Evolutionary conservation across 2,797 vertebrate species (phyloP).

Genomic region (Petrocephalus schoutedeni): DNA sequence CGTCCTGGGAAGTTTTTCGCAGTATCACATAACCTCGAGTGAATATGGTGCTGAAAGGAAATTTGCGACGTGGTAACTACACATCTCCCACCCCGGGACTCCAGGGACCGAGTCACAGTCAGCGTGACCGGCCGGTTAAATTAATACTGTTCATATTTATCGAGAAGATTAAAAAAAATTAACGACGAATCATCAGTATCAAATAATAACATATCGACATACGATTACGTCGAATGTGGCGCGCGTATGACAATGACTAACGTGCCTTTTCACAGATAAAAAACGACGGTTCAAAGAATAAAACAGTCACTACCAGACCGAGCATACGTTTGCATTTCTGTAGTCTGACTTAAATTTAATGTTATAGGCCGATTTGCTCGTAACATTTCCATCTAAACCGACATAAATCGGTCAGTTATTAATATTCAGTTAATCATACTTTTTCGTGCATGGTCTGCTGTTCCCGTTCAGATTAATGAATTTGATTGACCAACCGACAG

Average conservation of each 20-base stretch:
- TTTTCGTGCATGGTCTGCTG: background rate
- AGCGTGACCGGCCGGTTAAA: background rate
- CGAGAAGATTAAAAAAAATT: background rate
- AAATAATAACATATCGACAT: background rate
- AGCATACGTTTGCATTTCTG: background rate
- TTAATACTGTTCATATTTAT: background rate
- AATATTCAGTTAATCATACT: background rate
- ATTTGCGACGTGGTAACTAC: background rate
- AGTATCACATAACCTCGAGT: constrained; percentile 14
- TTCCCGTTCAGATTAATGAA: background rate
- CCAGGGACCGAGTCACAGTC: background rate
- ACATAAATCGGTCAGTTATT: background rate
- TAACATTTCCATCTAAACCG: background rate
- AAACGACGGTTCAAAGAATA: background rate
- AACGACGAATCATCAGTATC: background rate
- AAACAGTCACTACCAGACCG: background rate
- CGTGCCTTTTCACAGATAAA: background rate
- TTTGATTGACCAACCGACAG: background rate
- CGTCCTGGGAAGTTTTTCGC: background rate
- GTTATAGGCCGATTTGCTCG: background rate
- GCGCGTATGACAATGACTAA: background rate
- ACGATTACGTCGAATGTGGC: background rate
- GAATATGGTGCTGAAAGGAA: background rate
- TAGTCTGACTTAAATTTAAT: background rate
- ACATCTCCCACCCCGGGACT: background rate